phyloP scores from a whole-genome alignment of 2,113 vertebrate species.

The Indri indri region DNA sequence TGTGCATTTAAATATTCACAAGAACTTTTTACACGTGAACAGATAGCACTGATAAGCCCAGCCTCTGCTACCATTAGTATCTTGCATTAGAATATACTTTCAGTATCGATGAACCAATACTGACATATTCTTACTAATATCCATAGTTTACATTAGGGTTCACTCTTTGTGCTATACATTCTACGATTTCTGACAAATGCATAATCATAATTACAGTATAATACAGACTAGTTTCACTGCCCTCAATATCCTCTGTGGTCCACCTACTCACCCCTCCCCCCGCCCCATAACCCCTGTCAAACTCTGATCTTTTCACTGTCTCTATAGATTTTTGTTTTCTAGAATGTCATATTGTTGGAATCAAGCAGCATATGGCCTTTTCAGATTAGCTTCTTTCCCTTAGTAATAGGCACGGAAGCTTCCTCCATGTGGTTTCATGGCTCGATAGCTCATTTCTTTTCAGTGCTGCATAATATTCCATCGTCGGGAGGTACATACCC shows the following conservation, averaged over 20 bases:
- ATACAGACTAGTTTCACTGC: neutral
- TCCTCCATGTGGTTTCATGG: neutral
- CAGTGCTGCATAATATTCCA: neutral
- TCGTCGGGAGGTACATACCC: neutral
- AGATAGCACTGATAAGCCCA: neutral
- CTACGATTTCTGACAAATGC: neutral
- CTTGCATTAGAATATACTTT: neutral
- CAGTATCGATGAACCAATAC: neutral
- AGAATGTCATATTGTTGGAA: neutral
- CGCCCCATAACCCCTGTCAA: neutral
- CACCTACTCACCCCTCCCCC: neutral
- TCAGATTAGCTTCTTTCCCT: neutral
- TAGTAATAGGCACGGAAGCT: neutral
- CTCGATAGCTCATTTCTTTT: neutral
- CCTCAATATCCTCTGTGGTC: neutral
- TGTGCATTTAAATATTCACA: constrained; percentile 21
- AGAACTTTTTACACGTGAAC: neutral
- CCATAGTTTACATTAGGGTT: neutral
- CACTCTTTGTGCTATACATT: neutral
- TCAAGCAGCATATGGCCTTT: neutral
- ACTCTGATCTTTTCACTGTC: neutral
- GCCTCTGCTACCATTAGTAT: neutral
- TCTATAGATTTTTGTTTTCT: neutral
- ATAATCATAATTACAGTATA: neutral
- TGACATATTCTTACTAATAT: neutral